phyloP scores from a whole-genome alignment of 2,888 invertebrate species.

The Tholera decimalis region DNA sequence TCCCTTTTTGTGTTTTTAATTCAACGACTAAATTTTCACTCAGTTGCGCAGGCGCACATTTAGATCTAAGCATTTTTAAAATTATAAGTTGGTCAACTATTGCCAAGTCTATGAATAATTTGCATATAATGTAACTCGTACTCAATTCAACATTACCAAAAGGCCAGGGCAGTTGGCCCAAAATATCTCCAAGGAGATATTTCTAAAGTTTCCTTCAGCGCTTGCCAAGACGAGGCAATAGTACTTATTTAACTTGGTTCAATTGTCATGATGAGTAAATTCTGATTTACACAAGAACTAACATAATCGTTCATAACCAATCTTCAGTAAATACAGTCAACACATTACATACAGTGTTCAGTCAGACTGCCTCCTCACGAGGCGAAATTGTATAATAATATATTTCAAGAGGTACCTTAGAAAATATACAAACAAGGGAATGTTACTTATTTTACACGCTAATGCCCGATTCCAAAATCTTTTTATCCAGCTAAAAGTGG shows the following conservation, averaged over 20 bases:
- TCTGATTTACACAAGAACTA: constrained; percentile 28
- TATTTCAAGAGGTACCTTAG: constrained; percentile 23
- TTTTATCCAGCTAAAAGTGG: neutral
- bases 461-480: constrained; percentile 10
- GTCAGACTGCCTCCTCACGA: constrained; percentile 49
- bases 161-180: neutral
- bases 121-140: too few relatives aligned
- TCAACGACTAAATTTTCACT: constrained; percentile 14
- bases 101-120: neutral
- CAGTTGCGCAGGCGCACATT: neutral
- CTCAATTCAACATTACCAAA: neutral
- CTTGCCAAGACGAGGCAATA: too few relatives aligned
- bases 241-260: constrained; percentile 5
- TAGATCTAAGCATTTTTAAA: neutral
- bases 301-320: constrained; percentile 49
- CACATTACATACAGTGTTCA: constrained; percentile 47
- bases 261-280: constrained; percentile 38
- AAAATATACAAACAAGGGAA: constrained; percentile 49
- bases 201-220: neutral
- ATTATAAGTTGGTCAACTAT: neutral
- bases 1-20: constrained; percentile 21
- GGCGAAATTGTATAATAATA: constrained; percentile 32
- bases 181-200: neutral
- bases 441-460: constrained; percentile 22
- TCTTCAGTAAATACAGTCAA: constrained; percentile 56